phyloP scores from a whole-genome alignment of 1,140 invertebrate genomes.

The Fopius arisanus region DNA sequence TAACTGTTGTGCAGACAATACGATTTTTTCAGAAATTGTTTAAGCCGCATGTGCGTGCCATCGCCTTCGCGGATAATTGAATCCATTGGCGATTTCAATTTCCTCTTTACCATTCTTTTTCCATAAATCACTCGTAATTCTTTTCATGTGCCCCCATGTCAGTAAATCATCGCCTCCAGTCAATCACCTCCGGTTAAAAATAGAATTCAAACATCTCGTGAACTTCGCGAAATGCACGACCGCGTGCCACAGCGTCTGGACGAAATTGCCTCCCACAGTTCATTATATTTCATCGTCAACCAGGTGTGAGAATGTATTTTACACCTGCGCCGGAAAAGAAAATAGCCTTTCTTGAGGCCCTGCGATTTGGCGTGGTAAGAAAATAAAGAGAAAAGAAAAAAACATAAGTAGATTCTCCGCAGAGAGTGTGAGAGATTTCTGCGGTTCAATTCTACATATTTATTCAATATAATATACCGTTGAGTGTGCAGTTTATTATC shows the following conservation, averaged over 20 bases:
- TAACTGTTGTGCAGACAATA: no score
- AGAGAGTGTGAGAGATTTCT: conserved; percentile 11
- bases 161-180: neutral
- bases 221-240: neutral
- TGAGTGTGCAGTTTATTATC: conserved; percentile 12
- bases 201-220: neutral
- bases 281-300: conserved; percentile 19
- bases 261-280: conserved; percentile 15
- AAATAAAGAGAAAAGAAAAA: conserved; percentile 2
- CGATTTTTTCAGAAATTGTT: no score
- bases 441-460: conserved; percentile 9
- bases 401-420: neutral
- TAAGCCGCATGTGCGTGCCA: no score
- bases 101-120: no score
- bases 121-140: no score
- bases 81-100: no score
- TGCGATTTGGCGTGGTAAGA: neutral
- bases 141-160: neutral
- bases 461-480: neutral
- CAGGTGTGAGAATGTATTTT: conserved; percentile 23
- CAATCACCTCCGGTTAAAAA: neutral
- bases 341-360: neutral
- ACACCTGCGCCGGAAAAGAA: conserved; percentile 2
- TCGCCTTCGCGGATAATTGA: no score
- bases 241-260: neutral